Percentiles rank a stretch among this genome's conserved stretches.
These are phyloP conservation scores for Promerops cafer DNA, from an alignment of 2,113 vertebrate species.

Conservation along the genomic window DNA sequence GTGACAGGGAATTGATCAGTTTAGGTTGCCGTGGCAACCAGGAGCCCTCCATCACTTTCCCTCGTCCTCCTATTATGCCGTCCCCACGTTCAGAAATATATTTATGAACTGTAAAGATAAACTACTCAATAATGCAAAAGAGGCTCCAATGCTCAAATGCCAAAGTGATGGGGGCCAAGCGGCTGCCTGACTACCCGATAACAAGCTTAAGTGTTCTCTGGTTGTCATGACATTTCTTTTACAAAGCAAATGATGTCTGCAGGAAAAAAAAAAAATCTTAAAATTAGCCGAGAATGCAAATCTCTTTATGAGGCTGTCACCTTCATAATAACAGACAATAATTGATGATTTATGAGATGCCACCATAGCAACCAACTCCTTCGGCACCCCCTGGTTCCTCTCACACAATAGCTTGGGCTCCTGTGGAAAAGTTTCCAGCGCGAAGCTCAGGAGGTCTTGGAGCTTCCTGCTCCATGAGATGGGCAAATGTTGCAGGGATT, in stretches of 20 bases:
- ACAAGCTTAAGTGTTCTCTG: slow-evolving; percentile 64
- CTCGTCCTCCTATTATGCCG: slow-evolving; percentile 46
- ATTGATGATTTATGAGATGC: slow-evolving; percentile 81
- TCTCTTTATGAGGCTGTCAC: slow-evolving; percentile 76
- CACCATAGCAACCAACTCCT: slow-evolving; percentile 75
- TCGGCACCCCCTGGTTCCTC: slow-evolving; percentile 58
- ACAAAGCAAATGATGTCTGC: slow-evolving; percentile 74
- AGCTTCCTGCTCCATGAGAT: not conserved
- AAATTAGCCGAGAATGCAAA: slow-evolving; percentile 78
- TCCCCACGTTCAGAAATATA: slow-evolving; percentile 67
- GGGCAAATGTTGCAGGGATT: not conserved
- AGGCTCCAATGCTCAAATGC: slow-evolving; percentile 59
- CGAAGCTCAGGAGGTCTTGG: not conserved
- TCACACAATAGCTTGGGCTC: slow-evolving; percentile 27
- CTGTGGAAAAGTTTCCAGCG: slow-evolving; percentile 55
- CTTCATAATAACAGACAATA: slow-evolving; percentile 76
- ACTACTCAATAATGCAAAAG: slow-evolving; percentile 74
- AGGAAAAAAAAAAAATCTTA: slow-evolving; percentile 56
- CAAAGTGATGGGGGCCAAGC: slow-evolving; percentile 64
- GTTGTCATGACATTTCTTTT: slow-evolving; percentile 75
- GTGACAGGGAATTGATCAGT: slow-evolving; percentile 85
- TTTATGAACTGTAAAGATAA: slow-evolving; percentile 75
- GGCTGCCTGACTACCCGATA: slow-evolving; percentile 64
- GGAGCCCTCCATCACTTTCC: slow-evolving; percentile 62
- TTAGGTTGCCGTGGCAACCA: slow-evolving; percentile 78